Evolutionary conservation across 2,888 invertebrate genomes (phyloP), one percentile per base, ranked within the genome.

Genomic region (Branchellion lobata): DNA sequence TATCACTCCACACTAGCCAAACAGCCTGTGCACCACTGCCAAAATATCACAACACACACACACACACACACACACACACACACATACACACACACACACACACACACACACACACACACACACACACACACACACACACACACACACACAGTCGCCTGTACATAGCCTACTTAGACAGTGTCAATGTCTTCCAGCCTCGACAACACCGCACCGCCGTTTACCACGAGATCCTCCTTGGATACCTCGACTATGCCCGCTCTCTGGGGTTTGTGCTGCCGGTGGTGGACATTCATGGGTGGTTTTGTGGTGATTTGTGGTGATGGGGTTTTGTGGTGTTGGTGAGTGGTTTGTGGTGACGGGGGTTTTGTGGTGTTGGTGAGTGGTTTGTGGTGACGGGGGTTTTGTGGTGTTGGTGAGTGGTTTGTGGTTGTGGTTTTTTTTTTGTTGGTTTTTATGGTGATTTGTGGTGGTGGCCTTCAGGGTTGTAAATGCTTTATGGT

Each of bases 131-230:
- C 40, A 40, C 40, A 40, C 40, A 40, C 40, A 69, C 27, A 14
- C 21, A n/a, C n/a, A 69, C 21, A 24, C 21, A 79, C 85, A 89
- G 98, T 88, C 92, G 98, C 81, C 98, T 99, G 31, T 99, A 99
- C 89, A 96, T 99, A 86, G 98, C 99, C 81, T 99, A 99, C 89
- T 90, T 99, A 86, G 99, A 99, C 89, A 98, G 97, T 75, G 99
- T 99, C 84, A 96, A 99, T 89, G 99, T 98, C 91, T 99, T 99
- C 90, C 93, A 95, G 89, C 99, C 99, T 79, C 91, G 95, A 85
- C 95, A 96, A 88, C 94, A 94, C 87, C 91, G 99, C 85, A 99
- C 99, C 78, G 95, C 95, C 80, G 98, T 99, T 68, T 99, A 99
- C 88, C 98, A 99, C 89, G 99, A 99, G 90, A 98, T 99, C 87